A percentile compares a stretch with the other conserved stretches of the same genome.
phyloP scores from a whole-genome alignment of 2,113 vertebrate genomes.

The Aleadryas rufinucha region DNA sequence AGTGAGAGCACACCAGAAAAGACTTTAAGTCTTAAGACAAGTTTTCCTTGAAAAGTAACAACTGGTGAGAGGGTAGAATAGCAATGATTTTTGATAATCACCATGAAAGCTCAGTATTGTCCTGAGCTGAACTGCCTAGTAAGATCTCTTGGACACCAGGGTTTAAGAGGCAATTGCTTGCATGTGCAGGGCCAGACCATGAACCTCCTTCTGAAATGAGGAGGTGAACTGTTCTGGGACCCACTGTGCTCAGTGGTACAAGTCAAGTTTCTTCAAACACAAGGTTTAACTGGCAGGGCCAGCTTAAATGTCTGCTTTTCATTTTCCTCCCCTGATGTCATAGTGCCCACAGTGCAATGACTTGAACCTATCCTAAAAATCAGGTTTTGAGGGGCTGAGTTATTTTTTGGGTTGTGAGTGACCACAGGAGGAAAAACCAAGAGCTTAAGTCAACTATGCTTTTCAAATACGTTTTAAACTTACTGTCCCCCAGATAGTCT shows the following conservation, averaged over 20 bases:
- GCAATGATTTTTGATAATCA: conserved; percentile 21
- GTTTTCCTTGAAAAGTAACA: conserved; percentile 44
- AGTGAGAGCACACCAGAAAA: conserved; percentile 55
- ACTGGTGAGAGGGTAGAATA: background rate
- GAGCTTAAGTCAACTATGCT: background rate
- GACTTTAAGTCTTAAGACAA: conserved; percentile 12
- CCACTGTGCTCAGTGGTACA: background rate
- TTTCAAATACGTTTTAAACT: background rate
- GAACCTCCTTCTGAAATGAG: background rate
- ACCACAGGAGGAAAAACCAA: background rate
- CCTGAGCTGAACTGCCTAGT: background rate
- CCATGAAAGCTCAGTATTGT: background rate
- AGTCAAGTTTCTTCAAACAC: background rate
- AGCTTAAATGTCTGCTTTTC: background rate
- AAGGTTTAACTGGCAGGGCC: background rate
- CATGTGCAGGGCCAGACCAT: background rate
- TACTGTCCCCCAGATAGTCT: background rate
- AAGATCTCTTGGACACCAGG: background rate
- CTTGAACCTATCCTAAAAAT: background rate
- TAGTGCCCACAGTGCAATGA: background rate
- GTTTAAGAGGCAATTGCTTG: background rate
- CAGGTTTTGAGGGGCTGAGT: background rate
- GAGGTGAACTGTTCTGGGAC: background rate
- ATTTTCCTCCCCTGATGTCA: background rate
- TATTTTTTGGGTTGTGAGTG: background rate